Evolutionary conservation across 2,888 invertebrate species (phyloP), one percentile per base, ranked within the genome.

Genomic region (Syrphus vitripennis): DNA sequence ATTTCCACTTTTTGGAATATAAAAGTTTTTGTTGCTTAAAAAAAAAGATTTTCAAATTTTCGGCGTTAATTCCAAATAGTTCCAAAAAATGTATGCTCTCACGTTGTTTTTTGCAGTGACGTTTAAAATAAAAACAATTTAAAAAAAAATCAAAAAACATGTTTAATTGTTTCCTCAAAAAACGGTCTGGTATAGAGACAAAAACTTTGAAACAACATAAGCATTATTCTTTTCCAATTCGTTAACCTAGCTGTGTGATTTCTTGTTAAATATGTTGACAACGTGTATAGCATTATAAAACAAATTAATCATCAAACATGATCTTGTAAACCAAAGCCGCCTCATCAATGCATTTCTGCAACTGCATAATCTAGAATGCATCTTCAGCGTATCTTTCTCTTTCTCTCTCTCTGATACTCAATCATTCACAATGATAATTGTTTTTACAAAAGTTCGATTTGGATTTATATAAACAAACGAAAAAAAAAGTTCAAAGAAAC

Each of bases 211-310:
- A 19, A 45, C 16, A 16, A 7, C 2, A 19, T 45, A 45, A 45
- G 4, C 16, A 45, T 45, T 6, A 45, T 34, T 34, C 16, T 19
- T 3, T 53, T 26, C 1, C 24, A 5, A 14, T 53, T 53, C 50
- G 1, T 14, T 2, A 45, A 9, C 14, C 12, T 3, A 9, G 45
- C 9, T 53, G 26, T 34, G 12, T 14, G 14, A 4, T 59, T 37
- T 5, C 45, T 65, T 65, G 45, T 29, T 40, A 19, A 65, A 26
- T 45, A 45, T 67, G 65, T 74, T 74, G 65, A 74, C 74, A 80
- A 74, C 74, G 74, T 67, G 57, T 69, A 69, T 40, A 40, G 79
- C 72, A 57, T 57, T n/a, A 59, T 63, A 12, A 72, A 65, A 78
- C 19, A 72, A 55, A 59, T 50, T 67, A 67, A 80, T 80, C 79